A percentile compares a stretch with the other conserved stretches of the same genome.
Evolutionary conservation across 1,140 invertebrate species (phyloP).

Genomic region (Zaprionus taronus): DNA sequence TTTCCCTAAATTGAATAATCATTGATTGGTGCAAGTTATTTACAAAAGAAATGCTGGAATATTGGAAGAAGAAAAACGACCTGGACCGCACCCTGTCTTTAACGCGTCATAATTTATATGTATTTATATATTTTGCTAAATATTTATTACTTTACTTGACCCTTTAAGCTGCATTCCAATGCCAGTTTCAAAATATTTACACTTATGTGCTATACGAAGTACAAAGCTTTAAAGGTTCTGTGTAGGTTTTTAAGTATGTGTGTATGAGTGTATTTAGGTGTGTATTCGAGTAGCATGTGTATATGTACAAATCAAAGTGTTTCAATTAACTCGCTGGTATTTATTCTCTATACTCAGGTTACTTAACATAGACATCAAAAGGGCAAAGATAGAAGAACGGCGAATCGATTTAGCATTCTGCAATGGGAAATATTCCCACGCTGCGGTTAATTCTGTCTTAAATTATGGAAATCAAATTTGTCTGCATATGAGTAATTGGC

Average conservation of each 20-base stretch:
- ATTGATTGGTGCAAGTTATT: slow-evolving; percentile 42
- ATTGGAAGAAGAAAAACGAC: slow-evolving; percentile 38
- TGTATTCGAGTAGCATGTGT: slow-evolving; percentile 51
- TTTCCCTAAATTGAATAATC: slow-evolving; percentile 1
- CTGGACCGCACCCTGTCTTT: slow-evolving; percentile 31
- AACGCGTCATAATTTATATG: slow-evolving; percentile 8
- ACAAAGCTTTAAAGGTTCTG: slow-evolving; percentile 38
- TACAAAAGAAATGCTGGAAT: slow-evolving; percentile 41
- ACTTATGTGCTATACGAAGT: slow-evolving; percentile 60
- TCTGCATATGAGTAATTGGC: slow-evolving; percentile 50
- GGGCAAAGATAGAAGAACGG: slow-evolving; percentile 70
- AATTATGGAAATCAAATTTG: slow-evolving; percentile 60
- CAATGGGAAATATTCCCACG: slow-evolving; percentile 28
- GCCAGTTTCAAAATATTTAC: slow-evolving; percentile 59
- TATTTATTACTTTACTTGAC: slow-evolving; percentile 17
- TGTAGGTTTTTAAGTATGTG: slow-evolving; percentile 36
- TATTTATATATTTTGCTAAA: slow-evolving; percentile 21
- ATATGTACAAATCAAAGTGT: slow-evolving; percentile 63
- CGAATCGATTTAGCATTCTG: slow-evolving; percentile 35
- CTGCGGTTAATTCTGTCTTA: slow-evolving; percentile 24
- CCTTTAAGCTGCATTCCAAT: slow-evolving; percentile 28
- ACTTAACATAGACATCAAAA: slow-evolving; percentile 68
- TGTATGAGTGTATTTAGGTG: slow-evolving; percentile 9
- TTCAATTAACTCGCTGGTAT: slow-evolving; percentile 52
- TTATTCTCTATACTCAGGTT: slow-evolving; percentile 40